Evolutionary conservation across 2,888 invertebrate species (phyloP).

Genomic region (Dicroscelio sp.): DNA sequence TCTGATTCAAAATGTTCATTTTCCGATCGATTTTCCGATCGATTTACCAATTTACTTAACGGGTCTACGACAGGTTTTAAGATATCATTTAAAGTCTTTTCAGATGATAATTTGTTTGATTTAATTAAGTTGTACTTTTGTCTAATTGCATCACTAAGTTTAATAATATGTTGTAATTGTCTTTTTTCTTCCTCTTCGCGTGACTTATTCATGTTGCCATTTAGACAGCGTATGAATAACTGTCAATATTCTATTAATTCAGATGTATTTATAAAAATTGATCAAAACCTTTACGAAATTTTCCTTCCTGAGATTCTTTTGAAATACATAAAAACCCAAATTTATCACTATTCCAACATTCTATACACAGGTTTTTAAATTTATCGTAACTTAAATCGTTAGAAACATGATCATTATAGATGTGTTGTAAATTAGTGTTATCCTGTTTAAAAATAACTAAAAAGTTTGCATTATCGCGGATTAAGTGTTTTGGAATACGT

Average conservation of each 20-base stretch:
- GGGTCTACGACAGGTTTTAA: not conserved
- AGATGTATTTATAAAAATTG: conserved; percentile 52
- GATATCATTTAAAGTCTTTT: not conserved
- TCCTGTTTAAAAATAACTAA: conserved; percentile 78
- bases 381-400: conserved; percentile 49
- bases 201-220: conserved; percentile 54
- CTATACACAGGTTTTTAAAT: conserved; percentile 69
- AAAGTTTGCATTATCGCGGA: not conserved
- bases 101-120: not conserved
- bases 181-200: conserved; percentile 27
- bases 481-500: not conserved
- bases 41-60: not conserved
- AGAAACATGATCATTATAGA: conserved; percentile 65
- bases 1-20: not conserved
- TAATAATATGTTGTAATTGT: conserved; percentile 4
- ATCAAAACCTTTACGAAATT: conserved; percentile 77
- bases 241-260: not conserved
- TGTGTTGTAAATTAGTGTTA: conserved; percentile 80
- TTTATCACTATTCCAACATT: conserved; percentile 83
- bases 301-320: conserved; percentile 80
- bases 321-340: conserved; percentile 82
- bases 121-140: not conserved
- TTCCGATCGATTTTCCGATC: too few relatives aligned
- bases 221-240: not conserved
- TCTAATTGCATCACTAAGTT: not conserved